Base-by-base conservation (phyloP, 2,888 invertebrate species). In the Thelaira solivaga region DNA sequence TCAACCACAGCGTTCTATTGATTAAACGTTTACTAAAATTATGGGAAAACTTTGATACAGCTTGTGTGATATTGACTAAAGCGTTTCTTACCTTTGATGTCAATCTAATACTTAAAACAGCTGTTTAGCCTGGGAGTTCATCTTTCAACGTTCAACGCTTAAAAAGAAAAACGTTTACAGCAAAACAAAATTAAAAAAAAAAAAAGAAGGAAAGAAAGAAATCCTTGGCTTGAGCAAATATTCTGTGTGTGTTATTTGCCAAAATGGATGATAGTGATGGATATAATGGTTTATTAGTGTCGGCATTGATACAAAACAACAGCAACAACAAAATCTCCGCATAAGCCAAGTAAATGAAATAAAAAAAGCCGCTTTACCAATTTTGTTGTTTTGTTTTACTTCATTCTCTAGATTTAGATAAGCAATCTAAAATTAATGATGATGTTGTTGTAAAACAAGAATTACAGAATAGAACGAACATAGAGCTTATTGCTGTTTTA, bases 341-440 rank as follows among this genome's bases (percentile, higher is more conserved):
- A 49, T 49, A 22, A 55, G 39, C 45, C 45, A 51, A 49, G 26
- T 43, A 45, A 72, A 64, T 45, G 61, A 68, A 62, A 61, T 39
- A 36, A 45, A 49, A 57, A 39, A 73, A 61, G 57, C 74, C 74
- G 74, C 74, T 75, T 68, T 62, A 53, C 22, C 67, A 43, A 74
- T 74, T 74, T 74, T 36, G 8, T 34, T 65, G n/a, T n/a, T 47
- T 69, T 24, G 31, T 64, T 72, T 43, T 55, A 16, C 57, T 41
- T 65, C 39, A 65, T 73, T 61, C 57, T 65, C 31, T 16, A 76
- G 64, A 76, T 72, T 72, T 51, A 78, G 82, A 82, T 82, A 81
- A 81, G 81, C 78, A 80, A 80, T 80, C 80, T 81, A 34, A 80
- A 81, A 81, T 82, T 82, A 81, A 81, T 82, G 81, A 81, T 81